phyloP scores from a whole-genome alignment of 2,888 invertebrate species.

The Seira ritae region DNA sequence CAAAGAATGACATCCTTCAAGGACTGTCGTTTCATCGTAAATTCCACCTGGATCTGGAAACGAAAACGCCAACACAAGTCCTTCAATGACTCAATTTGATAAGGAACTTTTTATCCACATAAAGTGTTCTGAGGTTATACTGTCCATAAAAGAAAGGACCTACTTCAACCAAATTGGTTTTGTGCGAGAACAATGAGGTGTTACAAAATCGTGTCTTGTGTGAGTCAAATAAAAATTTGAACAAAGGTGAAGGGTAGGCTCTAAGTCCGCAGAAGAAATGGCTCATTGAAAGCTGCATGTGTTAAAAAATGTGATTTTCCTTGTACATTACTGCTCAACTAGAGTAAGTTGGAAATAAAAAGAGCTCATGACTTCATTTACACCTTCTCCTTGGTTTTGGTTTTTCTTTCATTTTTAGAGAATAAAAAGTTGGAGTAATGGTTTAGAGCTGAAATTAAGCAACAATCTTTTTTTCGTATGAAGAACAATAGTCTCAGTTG shows the following conservation, averaged over 20 bases:
- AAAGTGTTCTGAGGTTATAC: not conserved
- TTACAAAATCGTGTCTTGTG: not conserved
- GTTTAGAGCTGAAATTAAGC: not conserved
- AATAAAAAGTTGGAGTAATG: not conserved
- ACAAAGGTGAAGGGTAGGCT: not conserved
- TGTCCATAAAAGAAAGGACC: not conserved
- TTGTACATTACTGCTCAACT: not conserved
- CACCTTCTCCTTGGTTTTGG: not conserved
- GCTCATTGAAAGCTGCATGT: too few species aligned
- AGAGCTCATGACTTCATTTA: not conserved
- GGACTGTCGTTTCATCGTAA: constrained; percentile 18
- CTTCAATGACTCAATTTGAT: not conserved
- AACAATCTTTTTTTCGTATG: not conserved
- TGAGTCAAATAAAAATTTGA: not conserved
- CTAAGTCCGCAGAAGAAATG: not conserved
- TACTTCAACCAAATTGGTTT: not conserved
- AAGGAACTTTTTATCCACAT: not conserved
- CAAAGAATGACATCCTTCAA: not conserved
- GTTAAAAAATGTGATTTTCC: not conserved
- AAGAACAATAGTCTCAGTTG: not conserved
- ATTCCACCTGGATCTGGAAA: constrained; percentile 30
- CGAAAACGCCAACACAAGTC: not conserved
- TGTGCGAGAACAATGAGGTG: not conserved
- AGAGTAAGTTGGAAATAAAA: not conserved
- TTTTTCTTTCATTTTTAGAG: not conserved